Conservation (phyloP, 2,888 invertebrate species). For the Hirtodrosophila alboralis region DNA sequence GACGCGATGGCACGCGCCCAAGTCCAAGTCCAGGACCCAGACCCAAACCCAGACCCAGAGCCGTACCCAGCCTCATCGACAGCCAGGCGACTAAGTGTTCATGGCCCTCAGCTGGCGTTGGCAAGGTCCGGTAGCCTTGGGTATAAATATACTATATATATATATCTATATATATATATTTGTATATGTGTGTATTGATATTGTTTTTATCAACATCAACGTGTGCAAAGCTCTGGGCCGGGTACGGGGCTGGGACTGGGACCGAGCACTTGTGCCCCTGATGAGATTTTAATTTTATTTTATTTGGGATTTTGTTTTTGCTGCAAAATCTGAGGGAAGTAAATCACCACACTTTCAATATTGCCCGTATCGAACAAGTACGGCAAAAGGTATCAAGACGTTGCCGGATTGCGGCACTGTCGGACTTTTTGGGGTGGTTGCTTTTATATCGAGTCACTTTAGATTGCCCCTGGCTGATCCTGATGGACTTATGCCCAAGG, state of each 20-base stretch:
- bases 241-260: conserved; percentile 15
- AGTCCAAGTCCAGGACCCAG: conserved; percentile 15
- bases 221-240: conserved; percentile 45
- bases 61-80: conserved; percentile 11
- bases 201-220: conserved; percentile 73
- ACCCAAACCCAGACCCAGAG: conserved; percentile 15
- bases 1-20: conserved; percentile 69
- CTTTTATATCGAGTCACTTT: conserved; percentile 51
- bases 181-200: conserved; percentile 58
- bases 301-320: conserved; percentile 60
- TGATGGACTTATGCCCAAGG: conserved; percentile 66
- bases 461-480: conserved; percentile 63
- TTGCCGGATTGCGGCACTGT: conserved; percentile 13
- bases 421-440: conserved; percentile 49
- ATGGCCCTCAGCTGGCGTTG: conserved; percentile 23
- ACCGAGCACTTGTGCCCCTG: conserved; percentile 72
- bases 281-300: conserved; percentile 80
- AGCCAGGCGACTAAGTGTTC: conserved; percentile 60
- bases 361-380: conserved; percentile 54
- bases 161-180: neutral
- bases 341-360: conserved; percentile 74
- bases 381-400: conserved; percentile 49
- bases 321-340: conserved; percentile 58
- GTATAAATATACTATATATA: conserved; percentile 2
- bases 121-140: conserved; percentile 28